phyloP scores from a whole-genome alignment of 2,113 vertebrate genomes.

The Rissa tridactyla region DNA sequence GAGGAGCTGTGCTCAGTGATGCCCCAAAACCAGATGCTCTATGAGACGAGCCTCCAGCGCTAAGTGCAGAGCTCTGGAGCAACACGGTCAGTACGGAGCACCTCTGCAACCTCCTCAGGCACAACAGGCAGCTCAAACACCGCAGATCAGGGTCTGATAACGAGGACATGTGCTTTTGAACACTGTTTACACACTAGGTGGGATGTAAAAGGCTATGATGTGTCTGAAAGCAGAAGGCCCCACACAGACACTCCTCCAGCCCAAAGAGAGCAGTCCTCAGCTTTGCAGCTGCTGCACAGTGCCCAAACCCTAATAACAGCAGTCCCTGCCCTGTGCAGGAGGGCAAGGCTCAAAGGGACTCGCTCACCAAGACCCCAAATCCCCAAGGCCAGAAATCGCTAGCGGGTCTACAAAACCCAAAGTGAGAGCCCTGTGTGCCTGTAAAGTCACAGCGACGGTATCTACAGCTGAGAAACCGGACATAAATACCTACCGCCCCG shows the following conservation, averaged over 20 bases:
- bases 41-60: accelerated
- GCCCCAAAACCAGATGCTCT: accelerated
- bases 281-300: not conserved
- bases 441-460: not conserved
- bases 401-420: not conserved
- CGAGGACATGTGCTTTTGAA: not conserved
- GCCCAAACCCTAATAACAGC: not conserved
- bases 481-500: too few species aligned
- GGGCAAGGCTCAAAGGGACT: not conserved
- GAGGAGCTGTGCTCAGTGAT: not conserved
- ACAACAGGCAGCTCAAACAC: not conserved
- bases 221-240: not conserved
- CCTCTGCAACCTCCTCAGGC: not conserved
- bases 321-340: not conserved
- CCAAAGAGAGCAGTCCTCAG: not conserved
- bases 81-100: not conserved
- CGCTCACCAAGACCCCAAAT: not conserved
- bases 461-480: accelerated
- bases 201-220: not conserved
- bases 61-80: not conserved
- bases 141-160: not conserved
- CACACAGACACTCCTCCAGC: too few species aligned
- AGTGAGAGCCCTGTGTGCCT: accelerated
- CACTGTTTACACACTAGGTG: not conserved
- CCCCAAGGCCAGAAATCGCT: not conserved